phyloP scores from a whole-genome alignment of 2,888 invertebrate genomes.

The Brenthis hecate region DNA sequence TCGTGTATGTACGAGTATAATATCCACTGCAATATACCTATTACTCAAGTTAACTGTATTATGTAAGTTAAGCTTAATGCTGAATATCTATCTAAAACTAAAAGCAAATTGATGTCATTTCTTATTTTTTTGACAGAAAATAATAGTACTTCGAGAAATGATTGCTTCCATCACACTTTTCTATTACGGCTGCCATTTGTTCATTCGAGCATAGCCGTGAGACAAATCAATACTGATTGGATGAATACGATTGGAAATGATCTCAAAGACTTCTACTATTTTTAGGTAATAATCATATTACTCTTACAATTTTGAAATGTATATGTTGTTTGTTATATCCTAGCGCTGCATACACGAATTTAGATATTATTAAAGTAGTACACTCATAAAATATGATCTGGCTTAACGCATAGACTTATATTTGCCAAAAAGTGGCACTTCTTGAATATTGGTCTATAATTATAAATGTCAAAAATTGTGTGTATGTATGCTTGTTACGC shows the following conservation, averaged over 20 bases:
- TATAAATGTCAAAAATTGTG: too few species aligned
- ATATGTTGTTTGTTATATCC: too few species aligned
- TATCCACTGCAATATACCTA: not conserved
- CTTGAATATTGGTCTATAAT: too few species aligned
- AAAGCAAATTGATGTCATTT: constrained; percentile 5
- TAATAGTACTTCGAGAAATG: constrained; percentile 14
- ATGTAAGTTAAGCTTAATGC: not conserved
- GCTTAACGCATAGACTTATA: too few species aligned
- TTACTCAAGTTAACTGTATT: not conserved
- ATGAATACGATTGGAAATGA: constrained; percentile 16
- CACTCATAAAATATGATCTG: too few species aligned
- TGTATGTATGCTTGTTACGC: too few species aligned
- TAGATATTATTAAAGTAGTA: too few species aligned
- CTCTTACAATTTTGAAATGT: not conserved
- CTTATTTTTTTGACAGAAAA: constrained; percentile 16
- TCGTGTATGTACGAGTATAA: too few species aligned
- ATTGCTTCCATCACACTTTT: constrained; percentile 17
- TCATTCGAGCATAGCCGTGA: constrained; percentile 8
- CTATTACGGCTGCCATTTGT: constrained; percentile 14
- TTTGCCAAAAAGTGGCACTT: too few species aligned
- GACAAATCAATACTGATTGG: constrained; percentile 14
- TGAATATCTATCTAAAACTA: constrained; percentile 10
- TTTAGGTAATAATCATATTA: not conserved
- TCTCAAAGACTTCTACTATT: not conserved
- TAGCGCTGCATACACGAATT: too few species aligned